Evolutionary conservation across 2,888 invertebrate genomes (phyloP).

Genomic region (Chouioia cunea): DNA sequence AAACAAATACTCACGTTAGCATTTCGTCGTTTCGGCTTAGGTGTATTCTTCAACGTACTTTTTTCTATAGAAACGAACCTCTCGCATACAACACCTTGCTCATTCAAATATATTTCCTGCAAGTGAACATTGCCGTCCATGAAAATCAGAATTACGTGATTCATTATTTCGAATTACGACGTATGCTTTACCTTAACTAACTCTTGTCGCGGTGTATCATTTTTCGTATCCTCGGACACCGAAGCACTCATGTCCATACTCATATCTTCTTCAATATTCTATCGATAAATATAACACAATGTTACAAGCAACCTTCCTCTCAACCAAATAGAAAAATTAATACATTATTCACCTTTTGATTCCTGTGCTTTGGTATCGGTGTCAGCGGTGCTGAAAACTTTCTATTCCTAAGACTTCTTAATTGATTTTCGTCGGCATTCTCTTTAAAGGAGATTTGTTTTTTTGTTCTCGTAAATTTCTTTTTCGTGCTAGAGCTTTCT

Average conservation of each 20-base stretch:
- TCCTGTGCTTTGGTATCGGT: conserved; percentile 24
- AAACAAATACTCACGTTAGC: conserved; percentile 2
- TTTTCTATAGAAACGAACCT: conserved; percentile 5
- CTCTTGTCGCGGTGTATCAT: not conserved
- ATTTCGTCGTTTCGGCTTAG: not conserved
- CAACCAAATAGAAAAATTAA: no score
- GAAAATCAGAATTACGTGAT: not conserved
- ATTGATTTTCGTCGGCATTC: not conserved
- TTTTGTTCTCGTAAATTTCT: conserved; percentile 11
- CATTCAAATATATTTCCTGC: conserved; percentile 39
- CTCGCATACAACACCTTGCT: conserved; percentile 33
- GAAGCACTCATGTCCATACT: conserved; percentile 14
- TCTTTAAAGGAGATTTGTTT: conserved; percentile 39
- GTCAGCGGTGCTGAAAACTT: conserved; percentile 27
- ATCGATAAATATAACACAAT: not conserved
- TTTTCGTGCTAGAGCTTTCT: conserved; percentile 12
- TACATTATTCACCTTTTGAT: conserved; percentile 8
- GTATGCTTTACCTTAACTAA: conserved; percentile 10
- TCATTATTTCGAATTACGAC: not conserved
- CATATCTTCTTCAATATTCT: not conserved
- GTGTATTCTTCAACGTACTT: not conserved
- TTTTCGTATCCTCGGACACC: not conserved
- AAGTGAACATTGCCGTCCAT: not conserved
- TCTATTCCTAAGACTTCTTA: conserved; percentile 7
- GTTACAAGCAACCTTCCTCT: no score